Conservation (phyloP, 2,113 vertebrate species). For the human region DNA sequence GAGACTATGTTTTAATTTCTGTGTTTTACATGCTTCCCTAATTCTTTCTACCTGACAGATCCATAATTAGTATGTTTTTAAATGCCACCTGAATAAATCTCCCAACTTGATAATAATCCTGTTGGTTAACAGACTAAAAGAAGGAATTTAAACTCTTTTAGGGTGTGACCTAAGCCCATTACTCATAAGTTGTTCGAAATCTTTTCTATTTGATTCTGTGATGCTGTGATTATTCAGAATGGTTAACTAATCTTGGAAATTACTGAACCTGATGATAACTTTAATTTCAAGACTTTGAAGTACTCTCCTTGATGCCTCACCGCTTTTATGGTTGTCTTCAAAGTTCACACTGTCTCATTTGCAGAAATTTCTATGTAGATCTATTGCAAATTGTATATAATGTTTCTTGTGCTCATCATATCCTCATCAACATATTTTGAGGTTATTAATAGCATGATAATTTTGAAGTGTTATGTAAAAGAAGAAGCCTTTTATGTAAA, state of each 20-base stretch:
- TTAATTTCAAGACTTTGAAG: slow-evolving; percentile 78
- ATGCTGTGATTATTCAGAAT: slow-evolving; percentile 69
- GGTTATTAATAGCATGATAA: slow-evolving; percentile 80
- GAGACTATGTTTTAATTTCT: slow-evolving; percentile 11
- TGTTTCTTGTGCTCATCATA: slow-evolving; percentile 74
- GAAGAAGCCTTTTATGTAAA: slow-evolving; percentile 78
- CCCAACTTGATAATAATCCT: neutral
- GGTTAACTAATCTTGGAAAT: slow-evolving; percentile 72
- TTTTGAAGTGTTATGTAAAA: slow-evolving; percentile 80
- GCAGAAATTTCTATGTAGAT: slow-evolving; percentile 78
- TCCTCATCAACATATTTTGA: slow-evolving; percentile 78
- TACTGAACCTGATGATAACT: slow-evolving; percentile 73
- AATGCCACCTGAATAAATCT: neutral
- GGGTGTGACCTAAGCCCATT: neutral
- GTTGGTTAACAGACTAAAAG: neutral
- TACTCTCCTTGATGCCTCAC: slow-evolving; percentile 67
- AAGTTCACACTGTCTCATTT: slow-evolving; percentile 74
- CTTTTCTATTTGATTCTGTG: slow-evolving; percentile 50
- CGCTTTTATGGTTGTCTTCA: slow-evolving; percentile 73
- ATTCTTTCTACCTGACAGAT: neutral
- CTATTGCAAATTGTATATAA: slow-evolving; percentile 77
- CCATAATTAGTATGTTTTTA: neutral
- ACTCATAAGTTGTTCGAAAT: neutral
- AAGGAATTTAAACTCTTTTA: slow-evolving; percentile 20
- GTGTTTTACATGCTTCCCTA: neutral